Conservation (phyloP, 2,113 vertebrate genomes). For the Entomyzon cyanotis region DNA sequence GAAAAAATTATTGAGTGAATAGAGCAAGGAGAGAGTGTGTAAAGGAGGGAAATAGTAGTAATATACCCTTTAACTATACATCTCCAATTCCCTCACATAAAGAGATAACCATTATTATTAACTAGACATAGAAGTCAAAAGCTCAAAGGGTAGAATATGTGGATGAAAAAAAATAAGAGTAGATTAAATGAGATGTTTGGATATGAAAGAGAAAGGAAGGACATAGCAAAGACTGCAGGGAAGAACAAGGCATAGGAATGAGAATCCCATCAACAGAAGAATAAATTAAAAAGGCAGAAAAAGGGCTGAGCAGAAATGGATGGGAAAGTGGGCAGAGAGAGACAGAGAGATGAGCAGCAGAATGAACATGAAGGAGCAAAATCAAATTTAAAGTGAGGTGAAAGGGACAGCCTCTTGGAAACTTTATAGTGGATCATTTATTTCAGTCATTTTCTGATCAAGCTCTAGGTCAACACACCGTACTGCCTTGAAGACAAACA, state of each 20-base stretch:
- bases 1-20: neutral
- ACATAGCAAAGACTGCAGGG: neutral
- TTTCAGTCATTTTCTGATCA: neutral
- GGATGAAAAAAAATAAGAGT: neutral
- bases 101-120: neutral
- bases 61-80: neutral
- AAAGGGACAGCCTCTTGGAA: neutral
- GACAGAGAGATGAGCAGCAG: neutral
- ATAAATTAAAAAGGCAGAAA: neutral
- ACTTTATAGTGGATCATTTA: neutral
- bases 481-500: neutral
- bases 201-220: neutral
- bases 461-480: neutral
- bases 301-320: neutral
- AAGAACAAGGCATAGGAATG: neutral
- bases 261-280: neutral
- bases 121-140: neutral
- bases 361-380: neutral
- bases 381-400: neutral
- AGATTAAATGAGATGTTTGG: neutral
- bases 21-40: neutral
- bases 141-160: neutral
- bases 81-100: neutral
- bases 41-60: neutral
- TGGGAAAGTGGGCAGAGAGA: neutral